Conservation (phyloP, 1,140 invertebrate genomes). For the Cydia splendana region DNA sequence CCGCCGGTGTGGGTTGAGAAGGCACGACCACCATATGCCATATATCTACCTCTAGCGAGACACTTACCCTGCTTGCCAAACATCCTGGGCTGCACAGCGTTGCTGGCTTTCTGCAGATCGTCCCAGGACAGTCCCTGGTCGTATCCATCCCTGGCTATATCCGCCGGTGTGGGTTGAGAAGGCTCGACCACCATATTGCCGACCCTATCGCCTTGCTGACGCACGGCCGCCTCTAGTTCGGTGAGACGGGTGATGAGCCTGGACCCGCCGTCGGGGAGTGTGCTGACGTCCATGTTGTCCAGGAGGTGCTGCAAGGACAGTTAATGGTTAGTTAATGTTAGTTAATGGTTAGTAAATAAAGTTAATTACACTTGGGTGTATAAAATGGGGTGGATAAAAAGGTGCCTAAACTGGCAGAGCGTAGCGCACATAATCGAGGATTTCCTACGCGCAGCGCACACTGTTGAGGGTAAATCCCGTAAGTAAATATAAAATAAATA, state of each 20-base stretch:
- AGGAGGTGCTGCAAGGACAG: constrained; percentile 67
- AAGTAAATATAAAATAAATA: too few species aligned
- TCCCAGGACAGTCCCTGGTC: constrained; percentile 70
- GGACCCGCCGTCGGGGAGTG: constrained; percentile 79
- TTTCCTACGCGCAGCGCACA: too few species aligned
- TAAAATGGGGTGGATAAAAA: too few species aligned
- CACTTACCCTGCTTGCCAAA: constrained; percentile 77
- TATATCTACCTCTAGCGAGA: too few species aligned
- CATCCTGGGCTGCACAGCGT: constrained; percentile 77
- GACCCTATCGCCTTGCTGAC: constrained; percentile 67
- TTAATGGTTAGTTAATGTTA: too few species aligned
- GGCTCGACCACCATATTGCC: constrained; percentile 70
- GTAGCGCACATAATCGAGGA: too few species aligned
- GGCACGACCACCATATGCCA: constrained; percentile 63
- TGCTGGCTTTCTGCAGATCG: constrained; percentile 75
- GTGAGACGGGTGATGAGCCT: constrained; percentile 70
- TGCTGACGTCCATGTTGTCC: constrained; percentile 72
- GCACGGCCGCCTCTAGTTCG: constrained; percentile 63
- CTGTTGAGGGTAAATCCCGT: too few species aligned
- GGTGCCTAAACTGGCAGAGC: too few species aligned
- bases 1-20: constrained; percentile 46
- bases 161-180: constrained; percentile 46
- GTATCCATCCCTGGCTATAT: constrained; percentile 52
- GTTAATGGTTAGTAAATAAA: too few species aligned
- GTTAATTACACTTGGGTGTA: background rate